Conservation (phyloP, 2,113 vertebrate species). For the Hippopotamus amphibius region DNA sequence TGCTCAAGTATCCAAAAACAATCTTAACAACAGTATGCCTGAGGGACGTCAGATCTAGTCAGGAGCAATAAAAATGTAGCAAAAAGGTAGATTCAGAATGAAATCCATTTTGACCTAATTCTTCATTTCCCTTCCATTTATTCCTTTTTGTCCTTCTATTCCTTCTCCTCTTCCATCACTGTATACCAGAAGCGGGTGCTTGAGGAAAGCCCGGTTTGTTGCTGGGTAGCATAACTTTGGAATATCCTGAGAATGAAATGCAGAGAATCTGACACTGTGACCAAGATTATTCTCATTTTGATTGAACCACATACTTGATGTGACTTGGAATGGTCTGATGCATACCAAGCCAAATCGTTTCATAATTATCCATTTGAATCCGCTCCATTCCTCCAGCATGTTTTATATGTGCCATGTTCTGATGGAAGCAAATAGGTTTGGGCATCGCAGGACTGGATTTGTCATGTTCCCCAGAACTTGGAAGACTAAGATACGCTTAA, state of each 20-base stretch:
- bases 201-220: background rate
- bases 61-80: background rate
- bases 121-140: background rate
- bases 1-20: background rate
- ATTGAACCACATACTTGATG: background rate
- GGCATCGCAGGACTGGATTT: background rate
- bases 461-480: background rate
- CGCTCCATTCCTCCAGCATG: background rate
- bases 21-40: background rate
- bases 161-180: background rate
- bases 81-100: background rate
- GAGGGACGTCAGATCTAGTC: background rate
- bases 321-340: background rate
- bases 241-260: constrained; percentile 9
- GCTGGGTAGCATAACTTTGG: background rate
- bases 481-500: background rate
- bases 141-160: background rate
- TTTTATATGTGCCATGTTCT: background rate
- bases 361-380: background rate
- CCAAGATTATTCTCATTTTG: background rate
- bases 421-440: background rate
- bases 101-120: background rate
- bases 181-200: background rate
- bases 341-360: background rate
- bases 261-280: background rate